phyloP scores from a whole-genome alignment of 1,140 invertebrate genomes.

The Matsumurasca onukii region DNA sequence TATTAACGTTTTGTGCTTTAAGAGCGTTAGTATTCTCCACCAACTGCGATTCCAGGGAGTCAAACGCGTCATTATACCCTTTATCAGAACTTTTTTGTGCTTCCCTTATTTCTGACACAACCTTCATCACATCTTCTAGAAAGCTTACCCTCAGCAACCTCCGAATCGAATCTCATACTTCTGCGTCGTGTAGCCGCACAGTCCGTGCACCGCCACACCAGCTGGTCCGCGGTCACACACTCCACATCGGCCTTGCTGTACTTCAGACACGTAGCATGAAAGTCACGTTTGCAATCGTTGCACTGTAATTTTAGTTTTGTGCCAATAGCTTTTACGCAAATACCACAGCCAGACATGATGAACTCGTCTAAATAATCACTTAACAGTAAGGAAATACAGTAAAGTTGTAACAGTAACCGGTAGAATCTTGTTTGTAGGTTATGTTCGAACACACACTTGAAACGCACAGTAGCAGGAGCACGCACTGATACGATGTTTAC shows the following conservation, averaged over 20 bases:
- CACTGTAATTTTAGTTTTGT: not conserved
- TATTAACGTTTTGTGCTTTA: not conserved
- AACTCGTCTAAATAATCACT: not conserved
- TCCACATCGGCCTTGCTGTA: not conserved
- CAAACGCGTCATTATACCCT: not conserved
- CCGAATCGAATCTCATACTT: not conserved
- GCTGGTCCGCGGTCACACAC: not conserved
- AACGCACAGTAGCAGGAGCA: not conserved
- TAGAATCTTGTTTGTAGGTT: not conserved
- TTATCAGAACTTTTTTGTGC: not conserved
- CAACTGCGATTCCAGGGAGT: not conserved
- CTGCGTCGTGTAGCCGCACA: not conserved
- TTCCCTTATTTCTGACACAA: not conserved
- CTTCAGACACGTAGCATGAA: constrained; percentile 9
- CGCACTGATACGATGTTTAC: not conserved
- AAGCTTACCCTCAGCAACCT: constrained; percentile 1
- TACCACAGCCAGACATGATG: not conserved
- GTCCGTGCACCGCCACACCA: not conserved
- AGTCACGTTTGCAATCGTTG: not conserved
- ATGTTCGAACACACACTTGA: not conserved
- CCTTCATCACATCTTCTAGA: not conserved
- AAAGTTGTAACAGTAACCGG: not conserved
- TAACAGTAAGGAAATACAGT: not conserved
- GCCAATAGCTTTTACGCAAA: not conserved
- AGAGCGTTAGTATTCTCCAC: not conserved